Conservation (phyloP, 1,140 invertebrate species). For the Tetramorium simillimum region DNA sequence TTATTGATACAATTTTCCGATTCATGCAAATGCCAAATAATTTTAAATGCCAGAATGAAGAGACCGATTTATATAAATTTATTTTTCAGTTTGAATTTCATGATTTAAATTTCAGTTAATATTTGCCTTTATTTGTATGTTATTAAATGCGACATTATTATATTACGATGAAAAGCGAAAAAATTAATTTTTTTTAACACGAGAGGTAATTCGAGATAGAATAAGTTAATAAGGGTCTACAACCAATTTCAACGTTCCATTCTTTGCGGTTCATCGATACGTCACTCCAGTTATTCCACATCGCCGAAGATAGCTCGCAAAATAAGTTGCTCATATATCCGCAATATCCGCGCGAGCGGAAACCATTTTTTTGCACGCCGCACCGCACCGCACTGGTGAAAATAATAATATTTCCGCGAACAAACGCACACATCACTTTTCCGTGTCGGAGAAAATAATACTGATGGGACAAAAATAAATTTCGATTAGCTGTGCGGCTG, state of each 20-base stretch:
- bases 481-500: conserved; percentile 13
- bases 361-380: conserved; percentile 42
- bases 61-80: background rate
- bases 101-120: conserved; percentile 11
- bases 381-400: background rate
- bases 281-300: conserved; percentile 26
- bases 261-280: conserved; percentile 23
- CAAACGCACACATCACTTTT: conserved; percentile 6
- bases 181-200: background rate
- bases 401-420: conserved; percentile 45
- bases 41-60: background rate
- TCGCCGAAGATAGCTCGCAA: conserved; percentile 33
- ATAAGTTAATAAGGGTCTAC: conserved; percentile 26
- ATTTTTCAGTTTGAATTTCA: conserved; percentile 24
- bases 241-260: conserved; percentile 15
- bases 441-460: conserved; percentile 25
- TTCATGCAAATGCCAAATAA: background rate
- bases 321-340: conserved; percentile 50
- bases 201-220: conserved; percentile 7
- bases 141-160: background rate
- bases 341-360: conserved; percentile 17
- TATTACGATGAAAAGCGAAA: background rate
- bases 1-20: background rate
- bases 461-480: conserved; percentile 62
- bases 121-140: conserved; percentile 10